Evolutionary conservation across 2,888 invertebrate species (phyloP).

Genomic region (Liodrosophila aerea): DNA sequence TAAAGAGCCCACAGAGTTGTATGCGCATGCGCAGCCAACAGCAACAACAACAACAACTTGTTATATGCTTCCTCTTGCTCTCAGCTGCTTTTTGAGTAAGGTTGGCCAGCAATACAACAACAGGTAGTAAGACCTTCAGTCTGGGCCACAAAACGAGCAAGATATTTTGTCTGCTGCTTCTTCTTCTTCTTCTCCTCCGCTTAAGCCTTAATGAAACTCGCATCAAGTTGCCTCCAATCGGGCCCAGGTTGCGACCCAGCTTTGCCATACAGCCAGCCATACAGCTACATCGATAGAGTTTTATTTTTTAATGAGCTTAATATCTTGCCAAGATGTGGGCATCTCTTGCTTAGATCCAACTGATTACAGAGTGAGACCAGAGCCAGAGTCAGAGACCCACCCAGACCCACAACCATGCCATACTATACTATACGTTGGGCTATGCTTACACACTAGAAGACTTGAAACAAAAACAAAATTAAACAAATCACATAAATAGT

Average conservation of each 20-base stretch:
- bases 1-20: constrained; percentile 23
- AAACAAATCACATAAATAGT: constrained; percentile 9
- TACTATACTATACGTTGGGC: constrained; percentile 1
- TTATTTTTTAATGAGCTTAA: constrained; percentile 73
- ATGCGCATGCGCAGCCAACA: constrained; percentile 66
- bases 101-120: constrained; percentile 52
- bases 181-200: constrained; percentile 35
- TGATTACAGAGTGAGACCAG: constrained; percentile 56
- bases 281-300: constrained; percentile 13
- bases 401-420: constrained; percentile 20
- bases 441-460: constrained; percentile 17
- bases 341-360: constrained; percentile 67
- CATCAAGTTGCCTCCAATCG: constrained; percentile 65
- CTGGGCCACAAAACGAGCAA: constrained; percentile 46
- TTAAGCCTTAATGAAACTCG: constrained; percentile 75
- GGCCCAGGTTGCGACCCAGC: constrained; percentile 3
- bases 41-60: constrained; percentile 30
- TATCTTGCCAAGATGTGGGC: constrained; percentile 71
- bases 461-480: constrained; percentile 11
- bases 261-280: constrained; percentile 9
- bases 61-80: constrained; percentile 27
- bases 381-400: too few species aligned
- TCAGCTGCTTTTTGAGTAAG: constrained; percentile 70
- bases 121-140: constrained; percentile 68
- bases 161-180: constrained; percentile 6